Percentiles rank a stretch among this genome's conserved stretches.
phyloP scores from a whole-genome alignment of 1,140 invertebrate species.

The Drosophila kanapiae region DNA sequence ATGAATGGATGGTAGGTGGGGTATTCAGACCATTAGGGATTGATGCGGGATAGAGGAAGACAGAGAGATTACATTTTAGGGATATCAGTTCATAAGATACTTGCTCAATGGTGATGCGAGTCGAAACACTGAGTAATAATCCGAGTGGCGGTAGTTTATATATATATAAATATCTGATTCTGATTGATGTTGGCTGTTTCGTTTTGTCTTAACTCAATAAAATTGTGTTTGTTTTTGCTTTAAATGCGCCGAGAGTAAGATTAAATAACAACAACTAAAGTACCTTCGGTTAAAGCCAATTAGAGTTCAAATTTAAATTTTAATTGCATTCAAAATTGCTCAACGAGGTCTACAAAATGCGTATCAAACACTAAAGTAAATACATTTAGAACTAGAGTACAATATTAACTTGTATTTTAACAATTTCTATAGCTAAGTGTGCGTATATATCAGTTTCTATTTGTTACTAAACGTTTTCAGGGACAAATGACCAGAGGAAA shows the following conservation, averaged over 20 bases:
- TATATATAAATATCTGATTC: slow-evolving; percentile 23
- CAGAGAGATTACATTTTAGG: slow-evolving; percentile 63
- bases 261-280: slow-evolving; percentile 7
- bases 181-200: slow-evolving; percentile 23
- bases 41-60: slow-evolving; percentile 53
- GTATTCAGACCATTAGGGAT: background rate
- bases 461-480: background rate
- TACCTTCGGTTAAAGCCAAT: slow-evolving; percentile 25
- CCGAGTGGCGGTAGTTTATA: background rate
- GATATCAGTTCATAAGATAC: slow-evolving; percentile 37
- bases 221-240: slow-evolving; percentile 73
- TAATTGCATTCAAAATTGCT: slow-evolving; percentile 59
- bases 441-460: slow-evolving; percentile 4
- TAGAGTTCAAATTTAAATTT: slow-evolving; percentile 18
- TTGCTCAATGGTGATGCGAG: slow-evolving; percentile 40
- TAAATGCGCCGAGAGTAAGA: slow-evolving; percentile 41
- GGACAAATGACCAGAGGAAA: background rate
- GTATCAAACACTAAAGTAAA: slow-evolving; percentile 34
- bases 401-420: slow-evolving; percentile 16
- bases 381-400: slow-evolving; percentile 18
- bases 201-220: slow-evolving; percentile 26
- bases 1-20: slow-evolving; percentile 1
- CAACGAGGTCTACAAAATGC: slow-evolving; percentile 50
- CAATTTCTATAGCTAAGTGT: slow-evolving; percentile 22
- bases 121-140: slow-evolving; percentile 27